phyloP scores from a whole-genome alignment of 2,797 vertebrate species.

The Chaetophractus vellerosus region DNA sequence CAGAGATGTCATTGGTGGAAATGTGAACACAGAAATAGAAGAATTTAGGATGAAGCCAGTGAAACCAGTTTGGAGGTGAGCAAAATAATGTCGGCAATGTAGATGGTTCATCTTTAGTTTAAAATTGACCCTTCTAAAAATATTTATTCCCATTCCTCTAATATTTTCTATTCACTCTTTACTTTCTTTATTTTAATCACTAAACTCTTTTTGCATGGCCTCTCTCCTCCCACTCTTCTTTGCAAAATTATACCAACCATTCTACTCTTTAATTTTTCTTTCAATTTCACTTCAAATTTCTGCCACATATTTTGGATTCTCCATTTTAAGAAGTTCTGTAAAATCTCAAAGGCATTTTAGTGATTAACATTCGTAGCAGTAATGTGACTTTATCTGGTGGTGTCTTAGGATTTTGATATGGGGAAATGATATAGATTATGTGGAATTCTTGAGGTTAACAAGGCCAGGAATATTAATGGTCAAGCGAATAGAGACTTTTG shows the following conservation, averaged over 20 bases:
- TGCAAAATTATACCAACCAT: background rate
- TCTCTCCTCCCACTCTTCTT: background rate
- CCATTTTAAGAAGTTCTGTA: background rate
- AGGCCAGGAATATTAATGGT: background rate
- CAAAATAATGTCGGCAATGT: fast-evolving
- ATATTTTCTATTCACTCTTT: background rate
- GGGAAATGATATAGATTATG: background rate
- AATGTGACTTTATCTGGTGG: background rate
- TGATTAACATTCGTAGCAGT: background rate
- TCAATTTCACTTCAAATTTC: background rate
- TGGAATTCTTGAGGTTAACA: background rate
- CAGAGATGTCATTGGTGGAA: too few species aligned
- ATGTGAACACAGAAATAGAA: background rate
- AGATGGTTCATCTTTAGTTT: background rate
- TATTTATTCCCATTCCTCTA: too few species aligned
- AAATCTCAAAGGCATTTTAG: background rate
- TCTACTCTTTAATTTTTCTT: background rate
- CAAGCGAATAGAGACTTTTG: background rate
- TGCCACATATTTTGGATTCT: background rate
- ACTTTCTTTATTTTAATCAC: background rate
- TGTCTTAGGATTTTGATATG: background rate
- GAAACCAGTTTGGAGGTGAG: fast-evolving
- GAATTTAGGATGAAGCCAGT: background rate
- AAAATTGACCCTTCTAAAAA: background rate
- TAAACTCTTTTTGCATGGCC: background rate